Base-by-base conservation (phyloP, 2,113 vertebrate genomes). In the Psilopogon haemacephalus region DNA sequence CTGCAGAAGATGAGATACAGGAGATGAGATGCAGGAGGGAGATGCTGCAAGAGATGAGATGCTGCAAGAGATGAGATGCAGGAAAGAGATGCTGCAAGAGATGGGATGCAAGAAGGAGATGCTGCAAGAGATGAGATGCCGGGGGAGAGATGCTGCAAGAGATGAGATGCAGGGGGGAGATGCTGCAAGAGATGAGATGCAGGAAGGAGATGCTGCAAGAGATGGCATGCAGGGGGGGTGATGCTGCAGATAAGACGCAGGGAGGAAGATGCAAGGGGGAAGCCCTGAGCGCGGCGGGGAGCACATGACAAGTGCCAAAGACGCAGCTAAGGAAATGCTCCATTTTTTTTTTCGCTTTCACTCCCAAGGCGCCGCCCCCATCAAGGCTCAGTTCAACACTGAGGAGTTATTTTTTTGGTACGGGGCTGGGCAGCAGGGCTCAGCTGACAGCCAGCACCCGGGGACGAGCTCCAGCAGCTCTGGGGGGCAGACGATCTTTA, bases 331-430 rank as follows among this genome's bases (percentile, higher is more conserved):
- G 48, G 59, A 59, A 76, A 81, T 1, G 5, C 60, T 60, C 59
- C 4, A 8, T 60, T 95, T 84, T 64, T 95, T 84, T 64, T 50
- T 17, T 78, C 28, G 42, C 40, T 91, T 76, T 89, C 84, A 26
- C 30, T 54, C 72, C 42, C 52, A 2, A 90, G 74, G 62, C 7
- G 13, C 84, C 5, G 0, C 52, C 75, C 42, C 33, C 13, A 9
- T 35, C 6, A 28, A 28, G 0, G 2, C 62, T 58, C 56, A 28
- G 50, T 2, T 14, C 30, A 16, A 30, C 0, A 3, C 37, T 26
- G 75, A 81, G 58, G 58, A 15, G 16, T 44, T 44, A 44, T 12
- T 27, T 64, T 62, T 30, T 28, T 1, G 26, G 35, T 18, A 26
- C 26, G 15, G 12, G 37, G 62, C 62, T 2, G 5, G 18, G 40